Evolutionary conservation across 2,797 vertebrate genomes (phyloP).

Genomic region (Simalia tracyae): DNA sequence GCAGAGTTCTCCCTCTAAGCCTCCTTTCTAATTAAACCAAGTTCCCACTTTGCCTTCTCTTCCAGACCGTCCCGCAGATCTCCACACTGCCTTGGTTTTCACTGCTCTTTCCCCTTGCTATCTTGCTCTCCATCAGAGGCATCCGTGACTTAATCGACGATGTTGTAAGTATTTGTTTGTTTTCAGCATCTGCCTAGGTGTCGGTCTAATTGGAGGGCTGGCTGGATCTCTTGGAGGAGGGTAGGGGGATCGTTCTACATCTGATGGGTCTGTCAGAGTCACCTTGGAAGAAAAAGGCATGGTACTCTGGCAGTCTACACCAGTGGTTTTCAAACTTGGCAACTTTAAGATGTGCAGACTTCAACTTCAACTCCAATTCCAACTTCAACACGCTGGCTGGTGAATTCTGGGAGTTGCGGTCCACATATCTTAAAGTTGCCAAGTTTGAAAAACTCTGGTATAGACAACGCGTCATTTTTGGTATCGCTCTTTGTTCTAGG

Average conservation of each 20-base stretch:
- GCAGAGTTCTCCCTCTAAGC: neutral
- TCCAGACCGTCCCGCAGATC: slow-evolving; percentile 79
- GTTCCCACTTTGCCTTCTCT: neutral
- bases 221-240: neutral
- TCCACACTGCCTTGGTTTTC: slow-evolving; percentile 90
- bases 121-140: slow-evolving; percentile 81
- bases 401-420: neutral
- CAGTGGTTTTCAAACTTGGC: neutral
- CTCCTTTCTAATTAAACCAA: neutral
- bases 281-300: neutral
- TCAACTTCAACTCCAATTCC: neutral
- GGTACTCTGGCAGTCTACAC: neutral
- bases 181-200: fast-evolving
- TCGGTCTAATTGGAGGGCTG: neutral
- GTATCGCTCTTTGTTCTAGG: neutral
- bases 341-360: neutral
- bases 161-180: slow-evolving; percentile 75
- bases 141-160: slow-evolving; percentile 85
- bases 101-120: slow-evolving; percentile 79
- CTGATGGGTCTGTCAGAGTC: neutral
- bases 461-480: neutral
- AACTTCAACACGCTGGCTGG: neutral
- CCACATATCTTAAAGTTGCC: neutral
- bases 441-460: neutral
- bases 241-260: neutral